A percentile compares a stretch with the other conserved stretches of the same genome.
Conservation (phyloP, 2,113 vertebrate species). For the Cercopithecus mona region DNA sequence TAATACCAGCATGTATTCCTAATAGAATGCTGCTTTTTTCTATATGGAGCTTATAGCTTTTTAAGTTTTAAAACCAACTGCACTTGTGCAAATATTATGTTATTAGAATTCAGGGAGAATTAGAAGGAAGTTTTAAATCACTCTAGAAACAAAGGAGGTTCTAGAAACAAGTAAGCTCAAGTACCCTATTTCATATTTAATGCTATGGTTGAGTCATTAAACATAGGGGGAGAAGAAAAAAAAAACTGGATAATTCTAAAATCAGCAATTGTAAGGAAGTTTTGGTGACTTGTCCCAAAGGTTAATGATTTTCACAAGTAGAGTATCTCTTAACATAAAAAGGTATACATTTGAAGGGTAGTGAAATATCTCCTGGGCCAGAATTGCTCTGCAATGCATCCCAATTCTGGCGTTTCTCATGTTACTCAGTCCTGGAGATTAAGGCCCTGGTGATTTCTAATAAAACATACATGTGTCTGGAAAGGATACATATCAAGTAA, state of each 20-base stretch:
- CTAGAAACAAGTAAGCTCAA: too few relatives aligned
- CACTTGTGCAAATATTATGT: neutral
- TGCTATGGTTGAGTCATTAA: neutral
- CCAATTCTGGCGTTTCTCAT: neutral
- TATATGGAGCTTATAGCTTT: neutral
- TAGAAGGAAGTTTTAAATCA: neutral
- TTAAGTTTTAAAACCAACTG: neutral
- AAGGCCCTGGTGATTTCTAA: conserved; percentile 1
- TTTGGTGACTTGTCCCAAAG: neutral
- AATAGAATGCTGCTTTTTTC: neutral
- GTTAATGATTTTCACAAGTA: neutral
- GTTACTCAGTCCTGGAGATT: neutral
- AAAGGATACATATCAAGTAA: neutral
- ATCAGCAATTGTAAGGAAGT: neutral
- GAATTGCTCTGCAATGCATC: neutral
- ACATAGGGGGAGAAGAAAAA: neutral
- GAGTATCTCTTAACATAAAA: neutral
- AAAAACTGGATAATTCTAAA: neutral
- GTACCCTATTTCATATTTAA: neutral
- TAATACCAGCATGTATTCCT: neutral
- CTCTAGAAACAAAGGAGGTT: neutral
- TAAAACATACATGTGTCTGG: neutral
- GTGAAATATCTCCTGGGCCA: neutral
- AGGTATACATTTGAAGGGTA: neutral
- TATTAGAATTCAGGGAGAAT: neutral